Base-by-base conservation (phyloP, 2,888 invertebrate genomes). In the Odiellus spinosus region DNA sequence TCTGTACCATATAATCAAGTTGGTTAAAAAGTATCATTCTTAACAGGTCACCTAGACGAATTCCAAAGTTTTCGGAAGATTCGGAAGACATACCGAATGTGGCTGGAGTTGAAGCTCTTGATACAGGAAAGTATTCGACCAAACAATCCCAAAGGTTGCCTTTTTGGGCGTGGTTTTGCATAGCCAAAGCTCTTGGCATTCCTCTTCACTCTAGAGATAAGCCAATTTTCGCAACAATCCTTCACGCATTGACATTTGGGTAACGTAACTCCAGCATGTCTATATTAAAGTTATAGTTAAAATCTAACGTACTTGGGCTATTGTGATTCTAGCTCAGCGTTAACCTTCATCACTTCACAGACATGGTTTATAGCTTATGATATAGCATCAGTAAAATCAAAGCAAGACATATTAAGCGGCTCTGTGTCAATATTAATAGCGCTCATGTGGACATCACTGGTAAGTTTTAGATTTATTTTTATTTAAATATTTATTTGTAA, bases 401-500 rank as follows among this genome's bases (percentile, higher is more conserved):
- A 59, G 32, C 59, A 60, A 3, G 63, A 64, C 8, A 59, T 63
- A 1, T 53, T 65, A 14, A 62, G 63, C 26, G 67, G 66, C 1
- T 53, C 59, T 4, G 60, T 65, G 4, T 57, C 59, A 26, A 57
- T 67, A 10, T 47, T 66, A 8, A 58, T 66, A 17, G 63, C 61
- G 0, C 49, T 64, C 33, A 59, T 59, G 18, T 68, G 65, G 64
- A 58, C 63, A n/a, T 55, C 61, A 10, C 53, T 68, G 42, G n/a
- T n/a, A n/a, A n/a, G n/a, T n/a, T n/a, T n/a, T n/a, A n/a, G n/a
- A n/a, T n/a, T n/a, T n/a, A n/a, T n/a, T n/a, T n/a, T n/a, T n/a
- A n/a, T n/a, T n/a, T n/a, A n/a, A n/a, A n/a, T n/a, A n/a, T n/a
- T n/a, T n/a, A n/a, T n/a, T n/a, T n/a, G n/a, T n/a, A n/a, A n/a